Evolutionary conservation across 2,113 vertebrate genomes (phyloP), one percentile per base, ranked within the genome.

Genomic region (Apodemus sylvaticus): DNA sequence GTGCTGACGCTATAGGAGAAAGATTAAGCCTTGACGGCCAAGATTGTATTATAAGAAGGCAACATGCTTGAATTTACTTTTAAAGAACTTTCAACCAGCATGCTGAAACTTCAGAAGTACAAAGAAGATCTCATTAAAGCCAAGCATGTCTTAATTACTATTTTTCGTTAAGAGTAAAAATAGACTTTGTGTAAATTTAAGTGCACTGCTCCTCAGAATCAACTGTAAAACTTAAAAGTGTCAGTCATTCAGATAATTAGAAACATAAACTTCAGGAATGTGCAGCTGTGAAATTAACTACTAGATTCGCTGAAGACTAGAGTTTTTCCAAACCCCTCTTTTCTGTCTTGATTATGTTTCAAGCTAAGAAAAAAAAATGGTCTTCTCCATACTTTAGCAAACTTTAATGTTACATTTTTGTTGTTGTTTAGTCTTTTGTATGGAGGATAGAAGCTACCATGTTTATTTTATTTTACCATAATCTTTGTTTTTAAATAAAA

Each of bases 401-500:
- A 97, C 96, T 98, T 99, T 98, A 97, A 97, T 97, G 88, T 94
- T 97, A 96, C 96, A 98, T 98, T 74, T 98, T 97, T 92, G 66
- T 64, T 98, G 66, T 98, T 98, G 97, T 98, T 98, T 98, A 98
- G 98, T 98, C 98, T 99, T 98, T 98, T 92, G 97, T 98, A 98
- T 98, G 98, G 98, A 98, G 98, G 99, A 98, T 98, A 98, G 97
- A 98, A 98, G 98, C 98, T 98, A 96, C 97, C 94, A 97, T 98
- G 98, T 98, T 99, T 98, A 98, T 98, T 98, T 97, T 98, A 60
- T 98, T 97, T 99, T 98, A 99, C 98, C 98, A 98, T 99, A 97
- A 98, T 97, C 97, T 98, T 98, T 97, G 98, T 48, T 93, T 98
- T 98, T 91, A 96, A 98, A 98, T 99, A 98, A 99, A 98, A 98